Evolutionary conservation across 2,113 vertebrate species (phyloP).

Genomic region (Melanerpes aurifrons): DNA sequence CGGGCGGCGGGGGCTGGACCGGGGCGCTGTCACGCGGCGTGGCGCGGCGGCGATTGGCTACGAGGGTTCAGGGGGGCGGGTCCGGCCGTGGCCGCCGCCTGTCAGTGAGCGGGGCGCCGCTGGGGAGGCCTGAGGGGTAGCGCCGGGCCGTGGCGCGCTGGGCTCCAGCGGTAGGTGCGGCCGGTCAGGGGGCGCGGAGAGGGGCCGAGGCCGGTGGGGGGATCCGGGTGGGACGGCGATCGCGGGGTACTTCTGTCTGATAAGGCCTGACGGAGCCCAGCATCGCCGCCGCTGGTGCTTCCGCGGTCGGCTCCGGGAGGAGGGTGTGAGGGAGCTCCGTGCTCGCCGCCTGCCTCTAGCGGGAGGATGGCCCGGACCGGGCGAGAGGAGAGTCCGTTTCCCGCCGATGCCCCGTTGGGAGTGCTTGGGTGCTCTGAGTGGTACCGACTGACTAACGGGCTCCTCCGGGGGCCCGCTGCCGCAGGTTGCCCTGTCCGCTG

Average conservation of each 20-base stretch:
- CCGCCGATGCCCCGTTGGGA: neutral
- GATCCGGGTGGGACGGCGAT: neutral
- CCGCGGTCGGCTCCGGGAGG: neutral
- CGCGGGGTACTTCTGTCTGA: no score
- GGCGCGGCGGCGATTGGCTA: neutral
- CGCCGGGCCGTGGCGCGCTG: neutral
- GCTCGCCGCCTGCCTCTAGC: neutral
- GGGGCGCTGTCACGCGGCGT: rapidly evolving
- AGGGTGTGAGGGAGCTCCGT: neutral
- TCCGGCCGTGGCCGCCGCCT: neutral
- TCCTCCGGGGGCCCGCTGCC: neutral
- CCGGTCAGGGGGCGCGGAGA: neutral
- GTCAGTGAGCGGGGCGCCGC: neutral
- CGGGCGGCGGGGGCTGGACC: neutral
- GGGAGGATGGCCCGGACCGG: neutral
- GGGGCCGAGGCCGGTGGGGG: neutral
- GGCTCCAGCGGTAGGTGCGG: neutral
- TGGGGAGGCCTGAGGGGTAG: neutral
- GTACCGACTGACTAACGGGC: neutral
- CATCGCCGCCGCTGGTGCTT: neutral
- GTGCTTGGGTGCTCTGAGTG: neutral
- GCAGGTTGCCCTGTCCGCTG: neutral
- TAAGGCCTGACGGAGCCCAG: neutral
- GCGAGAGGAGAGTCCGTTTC: neutral
- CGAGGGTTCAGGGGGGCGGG: neutral